Evolutionary conservation across 2,888 invertebrate genomes (phyloP).

Genomic region (Hydriomena furcata): DNA sequence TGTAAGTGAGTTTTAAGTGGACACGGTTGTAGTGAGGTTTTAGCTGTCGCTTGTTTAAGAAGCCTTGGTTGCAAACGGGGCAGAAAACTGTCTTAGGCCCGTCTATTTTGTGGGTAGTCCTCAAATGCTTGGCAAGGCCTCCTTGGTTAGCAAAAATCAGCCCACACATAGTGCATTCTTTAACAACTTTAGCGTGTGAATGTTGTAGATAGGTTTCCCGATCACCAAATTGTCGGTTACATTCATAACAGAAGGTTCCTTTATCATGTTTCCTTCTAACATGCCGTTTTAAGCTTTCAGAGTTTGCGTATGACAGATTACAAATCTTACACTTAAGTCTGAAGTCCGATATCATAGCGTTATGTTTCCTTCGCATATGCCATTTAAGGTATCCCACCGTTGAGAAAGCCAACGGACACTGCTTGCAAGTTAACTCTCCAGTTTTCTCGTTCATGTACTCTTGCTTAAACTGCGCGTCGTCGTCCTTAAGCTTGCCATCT

Average conservation of each 20-base stretch:
- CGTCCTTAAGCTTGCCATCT: slow-evolving; percentile 34
- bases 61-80: slow-evolving; percentile 66
- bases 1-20: slow-evolving; percentile 70
- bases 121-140: slow-evolving; percentile 67
- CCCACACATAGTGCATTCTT: slow-evolving; percentile 69
- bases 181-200: slow-evolving; percentile 61
- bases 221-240: slow-evolving; percentile 67
- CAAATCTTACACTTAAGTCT: slow-evolving; percentile 71
- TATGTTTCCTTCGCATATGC: slow-evolving; percentile 74
- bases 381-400: slow-evolving; percentile 66
- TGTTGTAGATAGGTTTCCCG: slow-evolving; percentile 64
- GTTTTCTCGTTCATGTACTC: slow-evolving; percentile 52
- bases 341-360: slow-evolving; percentile 65
- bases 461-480: slow-evolving; percentile 40
- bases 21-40: slow-evolving; percentile 69
- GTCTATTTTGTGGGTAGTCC: slow-evolving; percentile 68
- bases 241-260: slow-evolving; percentile 64
- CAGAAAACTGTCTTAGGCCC: slow-evolving; percentile 66
- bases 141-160: slow-evolving; percentile 68
- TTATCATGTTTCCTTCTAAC: slow-evolving; percentile 68
- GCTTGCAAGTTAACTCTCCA: slow-evolving; percentile 66
- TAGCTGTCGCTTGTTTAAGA: slow-evolving; percentile 64
- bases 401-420: slow-evolving; percentile 70
- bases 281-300: slow-evolving; percentile 74
- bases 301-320: slow-evolving; percentile 72